Percentiles rank a stretch among this genome's conserved stretches.
Evolutionary conservation across 2,797 vertebrate genomes (phyloP).

Genomic region (Tachyglossus aculeatus): DNA sequence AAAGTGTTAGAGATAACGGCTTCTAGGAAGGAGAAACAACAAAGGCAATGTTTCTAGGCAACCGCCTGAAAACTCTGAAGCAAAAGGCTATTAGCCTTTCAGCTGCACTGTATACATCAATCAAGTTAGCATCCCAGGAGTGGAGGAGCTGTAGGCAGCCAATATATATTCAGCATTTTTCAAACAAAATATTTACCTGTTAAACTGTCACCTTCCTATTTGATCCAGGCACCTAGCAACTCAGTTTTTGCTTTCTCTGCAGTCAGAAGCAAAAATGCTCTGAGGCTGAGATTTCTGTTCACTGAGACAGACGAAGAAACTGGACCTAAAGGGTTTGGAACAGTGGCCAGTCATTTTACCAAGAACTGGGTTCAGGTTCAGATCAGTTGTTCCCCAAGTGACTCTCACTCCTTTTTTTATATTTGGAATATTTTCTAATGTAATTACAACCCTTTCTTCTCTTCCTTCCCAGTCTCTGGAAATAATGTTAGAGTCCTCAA

Average conservation of each 20-base stretch:
- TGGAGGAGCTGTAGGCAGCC: slow-evolving; percentile 1
- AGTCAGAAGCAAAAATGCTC: not conserved
- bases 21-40: slow-evolving; percentile 22
- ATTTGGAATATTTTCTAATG: too few species aligned
- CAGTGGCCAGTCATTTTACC: too few species aligned
- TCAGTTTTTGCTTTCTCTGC: not conserved
- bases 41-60: slow-evolving; percentile 30
- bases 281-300: not conserved
- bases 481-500: too few species aligned
- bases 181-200: slow-evolving; percentile 40
- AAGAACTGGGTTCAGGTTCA: too few species aligned
- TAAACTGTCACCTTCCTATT: slow-evolving; percentile 36
- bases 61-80: slow-evolving; percentile 25
- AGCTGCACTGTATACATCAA: slow-evolving; percentile 24
- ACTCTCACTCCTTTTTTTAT: too few species aligned
- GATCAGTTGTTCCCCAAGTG: too few species aligned
- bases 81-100: slow-evolving; percentile 31
- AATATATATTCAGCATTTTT: slow-evolving; percentile 27
- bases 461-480: too few species aligned
- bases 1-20: slow-evolving; percentile 14
- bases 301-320: too few species aligned
- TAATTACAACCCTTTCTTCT: too few species aligned
- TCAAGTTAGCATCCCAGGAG: slow-evolving; percentile 24
- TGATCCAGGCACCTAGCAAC: slow-evolving; percentile 9
- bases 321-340: too few species aligned